Conservation (phyloP, 2,797 vertebrate species). For the Lophura swinhoii region DNA sequence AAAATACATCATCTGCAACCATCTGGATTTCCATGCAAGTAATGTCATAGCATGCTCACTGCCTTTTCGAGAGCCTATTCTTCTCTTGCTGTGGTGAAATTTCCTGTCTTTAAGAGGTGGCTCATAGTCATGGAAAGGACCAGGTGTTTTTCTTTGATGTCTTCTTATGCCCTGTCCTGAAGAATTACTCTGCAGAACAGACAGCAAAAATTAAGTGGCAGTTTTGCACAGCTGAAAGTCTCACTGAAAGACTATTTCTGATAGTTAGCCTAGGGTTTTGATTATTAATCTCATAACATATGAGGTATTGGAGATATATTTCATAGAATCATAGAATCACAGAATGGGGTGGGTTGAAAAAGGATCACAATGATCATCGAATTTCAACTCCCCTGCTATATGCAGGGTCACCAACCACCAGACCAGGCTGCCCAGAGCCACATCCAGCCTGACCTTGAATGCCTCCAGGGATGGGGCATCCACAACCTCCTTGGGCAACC, state of each 20-base stretch:
- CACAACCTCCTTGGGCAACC: no score
- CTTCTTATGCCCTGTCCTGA: neutral
- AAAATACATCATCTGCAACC: neutral
- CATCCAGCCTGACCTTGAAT: no score
- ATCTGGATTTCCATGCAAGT: neutral
- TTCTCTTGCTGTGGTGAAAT: neutral
- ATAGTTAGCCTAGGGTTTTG: neutral
- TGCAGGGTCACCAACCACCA: no score
- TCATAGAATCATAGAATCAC: no score
- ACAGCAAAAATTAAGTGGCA: accelerated
- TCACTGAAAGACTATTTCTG: neutral
- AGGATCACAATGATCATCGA: no score
- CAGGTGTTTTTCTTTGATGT: neutral
- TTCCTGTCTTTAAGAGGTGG: neutral
- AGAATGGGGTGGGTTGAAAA: no score
- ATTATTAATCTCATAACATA: neutral
- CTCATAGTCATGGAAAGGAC: neutral
- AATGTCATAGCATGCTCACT: neutral
- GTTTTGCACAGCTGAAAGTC: neutral
- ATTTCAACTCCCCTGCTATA: no score
- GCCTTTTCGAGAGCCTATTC: neutral
- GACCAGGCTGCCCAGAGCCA: no score
- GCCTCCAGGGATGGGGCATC: no score
- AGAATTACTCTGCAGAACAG: neutral
- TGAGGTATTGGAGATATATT: neutral